phyloP scores from a whole-genome alignment of 2,113 vertebrate species.

The Anhinga anhinga region DNA sequence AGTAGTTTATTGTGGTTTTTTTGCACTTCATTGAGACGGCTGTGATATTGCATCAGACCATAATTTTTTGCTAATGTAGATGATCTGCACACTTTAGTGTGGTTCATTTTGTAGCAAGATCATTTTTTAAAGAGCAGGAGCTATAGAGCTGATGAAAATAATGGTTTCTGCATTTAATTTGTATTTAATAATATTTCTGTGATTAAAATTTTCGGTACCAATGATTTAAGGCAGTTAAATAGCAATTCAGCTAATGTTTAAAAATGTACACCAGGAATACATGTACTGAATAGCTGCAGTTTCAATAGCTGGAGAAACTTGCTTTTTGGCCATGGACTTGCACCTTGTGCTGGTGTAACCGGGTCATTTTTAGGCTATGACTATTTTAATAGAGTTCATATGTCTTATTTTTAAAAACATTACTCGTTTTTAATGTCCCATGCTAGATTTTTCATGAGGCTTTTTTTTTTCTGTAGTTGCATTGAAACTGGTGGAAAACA shows the following conservation, averaged over 20 bases:
- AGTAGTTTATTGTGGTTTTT: background rate
- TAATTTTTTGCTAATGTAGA: background rate
- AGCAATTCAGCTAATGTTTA: background rate
- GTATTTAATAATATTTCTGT: background rate
- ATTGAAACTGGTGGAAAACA: background rate
- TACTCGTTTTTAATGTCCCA: background rate
- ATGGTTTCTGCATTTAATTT: background rate
- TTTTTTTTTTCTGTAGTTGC: background rate
- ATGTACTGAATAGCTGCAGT: background rate
- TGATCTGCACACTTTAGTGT: background rate
- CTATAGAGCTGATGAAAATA: background rate
- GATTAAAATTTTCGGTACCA: background rate
- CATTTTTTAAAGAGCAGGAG: background rate
- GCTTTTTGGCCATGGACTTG: background rate
- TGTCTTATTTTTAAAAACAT: background rate
- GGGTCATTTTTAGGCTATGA: background rate
- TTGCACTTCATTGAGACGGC: background rate
- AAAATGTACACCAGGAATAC: background rate
- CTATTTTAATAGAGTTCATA: background rate
- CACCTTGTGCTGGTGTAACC: background rate
- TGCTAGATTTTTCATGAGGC: background rate
- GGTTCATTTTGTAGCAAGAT: background rate
- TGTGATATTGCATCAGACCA: background rate
- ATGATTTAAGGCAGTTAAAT: background rate
- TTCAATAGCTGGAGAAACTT: background rate